These are phyloP conservation scores for Tympanoctomys barrerae DNA, from an alignment of 2,797 vertebrate genomes.

Conservation along the genomic window DNA sequence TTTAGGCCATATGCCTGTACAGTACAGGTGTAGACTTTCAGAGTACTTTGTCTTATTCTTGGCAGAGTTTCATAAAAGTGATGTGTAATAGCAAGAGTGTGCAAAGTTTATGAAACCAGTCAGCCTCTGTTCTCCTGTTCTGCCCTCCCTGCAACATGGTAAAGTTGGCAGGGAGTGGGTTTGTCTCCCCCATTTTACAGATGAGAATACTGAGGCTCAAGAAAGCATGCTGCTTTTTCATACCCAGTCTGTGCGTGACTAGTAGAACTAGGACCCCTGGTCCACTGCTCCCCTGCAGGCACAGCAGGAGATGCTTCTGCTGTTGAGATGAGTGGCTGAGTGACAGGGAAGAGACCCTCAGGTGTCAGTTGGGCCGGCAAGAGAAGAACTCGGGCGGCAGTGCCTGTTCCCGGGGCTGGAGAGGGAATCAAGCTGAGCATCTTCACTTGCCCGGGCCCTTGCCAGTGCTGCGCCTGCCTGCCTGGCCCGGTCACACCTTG, in stretches of 20 bases:
- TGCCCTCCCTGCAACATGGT: neutral
- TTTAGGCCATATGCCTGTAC: conserved; percentile 28
- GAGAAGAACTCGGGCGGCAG: neutral
- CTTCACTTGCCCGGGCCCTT: neutral
- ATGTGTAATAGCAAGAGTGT: neutral
- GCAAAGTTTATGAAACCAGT: neutral
- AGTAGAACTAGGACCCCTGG: neutral
- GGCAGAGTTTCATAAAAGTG: conserved; percentile 18
- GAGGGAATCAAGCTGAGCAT: neutral
- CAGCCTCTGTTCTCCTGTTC: neutral
- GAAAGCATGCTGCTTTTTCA: neutral
- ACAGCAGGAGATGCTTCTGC: neutral
- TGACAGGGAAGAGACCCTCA: neutral
- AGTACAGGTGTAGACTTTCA: conserved; percentile 16
- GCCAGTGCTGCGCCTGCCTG: neutral
- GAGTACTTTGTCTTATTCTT: neutral
- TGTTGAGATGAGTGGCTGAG: neutral
- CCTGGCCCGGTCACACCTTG: neutral
- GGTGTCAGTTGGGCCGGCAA: neutral
- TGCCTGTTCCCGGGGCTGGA: neutral
- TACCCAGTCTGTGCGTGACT: neutral
- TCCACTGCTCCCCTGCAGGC: neutral
- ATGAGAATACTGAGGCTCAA: conserved; percentile 28
- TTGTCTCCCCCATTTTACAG: neutral
- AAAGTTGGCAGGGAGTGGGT: neutral